Base-by-base conservation (phyloP, 2,797 vertebrate species). In the Peromyscus eremicus region DNA sequence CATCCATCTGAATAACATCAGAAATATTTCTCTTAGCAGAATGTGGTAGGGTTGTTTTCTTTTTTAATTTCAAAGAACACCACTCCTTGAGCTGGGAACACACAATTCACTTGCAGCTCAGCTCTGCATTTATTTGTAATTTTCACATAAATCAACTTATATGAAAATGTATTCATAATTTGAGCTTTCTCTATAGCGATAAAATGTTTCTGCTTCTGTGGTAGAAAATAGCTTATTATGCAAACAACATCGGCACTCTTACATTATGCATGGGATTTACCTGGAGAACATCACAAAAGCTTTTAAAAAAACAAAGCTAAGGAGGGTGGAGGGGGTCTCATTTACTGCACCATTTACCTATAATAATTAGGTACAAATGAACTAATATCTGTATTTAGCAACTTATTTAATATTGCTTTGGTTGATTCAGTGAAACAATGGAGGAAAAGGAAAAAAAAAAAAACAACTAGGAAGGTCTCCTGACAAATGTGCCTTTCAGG, bases 151-250 rank as follows among this genome's bases (percentile, higher is more conserved):
- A 98, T 99, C 99, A 98, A 98, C 98, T 98, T 98, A 98, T 98
- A 98, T 98, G 98, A 99, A 99, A 99, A 99, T 99, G 98, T 98
- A 99, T 99, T 98, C 98, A 98, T 98, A 99, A 99, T 98, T 98
- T 98, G 97, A 98, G 97, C 97, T 98, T 99, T 98, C 98, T 98
- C 98, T 98, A 98, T 98, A 98, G 98, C 98, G 97, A 98, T 99
- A 98, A 99, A 99, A 98, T 98, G 98, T 98, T 99, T 99, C 98
- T 98, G 98, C 98, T 98, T 98, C 98, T 98, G 97, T 97, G 97
- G 97, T 98, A 98, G 98, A 99, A 99, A 99, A 99, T 99, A 98
- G 98, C 98, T 99, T 98, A 98, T 98, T 99, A 99, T 98, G 98
- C 99, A 99, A 98, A 98, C 98, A 98, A 98, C 98, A 98, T 98